phyloP scores from a whole-genome alignment of 2,888 invertebrate species.

The Drosophila differens region DNA sequence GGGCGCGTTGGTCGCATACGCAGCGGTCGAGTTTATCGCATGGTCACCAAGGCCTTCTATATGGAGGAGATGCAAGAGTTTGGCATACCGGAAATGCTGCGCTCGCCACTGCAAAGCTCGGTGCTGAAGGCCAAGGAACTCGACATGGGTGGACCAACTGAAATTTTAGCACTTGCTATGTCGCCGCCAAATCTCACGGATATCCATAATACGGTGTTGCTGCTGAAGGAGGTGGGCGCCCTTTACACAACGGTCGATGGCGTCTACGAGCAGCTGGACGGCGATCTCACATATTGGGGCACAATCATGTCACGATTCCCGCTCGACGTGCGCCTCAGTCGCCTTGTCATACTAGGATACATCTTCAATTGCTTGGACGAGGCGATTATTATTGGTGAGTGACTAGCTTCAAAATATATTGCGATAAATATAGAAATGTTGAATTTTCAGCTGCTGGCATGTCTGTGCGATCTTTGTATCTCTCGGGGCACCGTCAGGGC shows the following conservation, averaged over 20 bases:
- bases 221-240: conserved; percentile 94
- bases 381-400: conserved; percentile 90
- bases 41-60: conserved; percentile 90
- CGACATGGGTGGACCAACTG: conserved; percentile 92
- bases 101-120: conserved; percentile 92
- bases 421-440: background rate
- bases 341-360: conserved; percentile 94
- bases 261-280: conserved; percentile 88
- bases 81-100: conserved; percentile 90
- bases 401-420: background rate
- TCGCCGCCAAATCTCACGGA: conserved; percentile 94
- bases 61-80: conserved; percentile 87
- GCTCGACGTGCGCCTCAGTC: conserved; percentile 92
- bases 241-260: conserved; percentile 88
- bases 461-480: conserved; percentile 92
- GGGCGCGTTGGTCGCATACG: conserved; percentile 96
- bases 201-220: conserved; percentile 92
- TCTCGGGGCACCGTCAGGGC: conserved; percentile 86
- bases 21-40: conserved; percentile 93
- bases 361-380: conserved; percentile 94
- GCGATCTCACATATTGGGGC: conserved; percentile 95
- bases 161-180: conserved; percentile 93
- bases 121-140: conserved; percentile 93
- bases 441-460: conserved; percentile 90
- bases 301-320: conserved; percentile 93